A percentile compares a stretch with the other conserved stretches of the same genome.
Evolutionary conservation across 2,888 invertebrate species (phyloP).

Genomic region (Neoascia interrupta): DNA sequence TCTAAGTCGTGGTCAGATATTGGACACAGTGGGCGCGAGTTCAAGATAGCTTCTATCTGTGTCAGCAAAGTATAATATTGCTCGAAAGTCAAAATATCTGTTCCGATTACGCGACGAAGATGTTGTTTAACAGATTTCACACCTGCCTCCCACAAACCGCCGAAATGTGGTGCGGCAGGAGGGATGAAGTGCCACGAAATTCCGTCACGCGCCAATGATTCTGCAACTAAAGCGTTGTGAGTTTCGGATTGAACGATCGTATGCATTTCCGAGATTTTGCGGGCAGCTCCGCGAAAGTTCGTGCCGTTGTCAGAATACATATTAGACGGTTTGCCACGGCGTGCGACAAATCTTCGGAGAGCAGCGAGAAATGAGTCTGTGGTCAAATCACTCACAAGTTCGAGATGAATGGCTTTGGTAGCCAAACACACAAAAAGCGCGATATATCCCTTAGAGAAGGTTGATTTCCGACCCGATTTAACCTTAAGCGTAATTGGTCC

Average conservation of each 20-base stretch:
- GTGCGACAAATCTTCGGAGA: not conserved
- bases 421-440: not conserved
- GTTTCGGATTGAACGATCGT: not conserved
- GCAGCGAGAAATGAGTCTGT: not conserved
- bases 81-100: no score
- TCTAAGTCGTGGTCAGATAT: not conserved
- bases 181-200: not conserved
- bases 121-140: not conserved
- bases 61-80: not conserved
- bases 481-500: no score
- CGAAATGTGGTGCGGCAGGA: slow-evolving; percentile 1
- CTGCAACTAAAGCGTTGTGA: not conserved
- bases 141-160: slow-evolving; percentile 7
- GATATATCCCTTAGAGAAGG: not conserved
- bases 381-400: not conserved
- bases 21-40: slow-evolving; percentile 5
- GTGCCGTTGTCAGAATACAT: not conserved
- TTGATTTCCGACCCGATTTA: no score
- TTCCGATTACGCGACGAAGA: not conserved
- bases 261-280: not conserved
- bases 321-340: not conserved
- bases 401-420: not conserved
- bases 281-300: not conserved
- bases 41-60: not conserved
- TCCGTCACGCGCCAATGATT: not conserved